Evolutionary conservation across 1,140 invertebrate species (phyloP), one percentile per base, ranked within the genome.

Genomic region (Ridgeia piscesae): DNA sequence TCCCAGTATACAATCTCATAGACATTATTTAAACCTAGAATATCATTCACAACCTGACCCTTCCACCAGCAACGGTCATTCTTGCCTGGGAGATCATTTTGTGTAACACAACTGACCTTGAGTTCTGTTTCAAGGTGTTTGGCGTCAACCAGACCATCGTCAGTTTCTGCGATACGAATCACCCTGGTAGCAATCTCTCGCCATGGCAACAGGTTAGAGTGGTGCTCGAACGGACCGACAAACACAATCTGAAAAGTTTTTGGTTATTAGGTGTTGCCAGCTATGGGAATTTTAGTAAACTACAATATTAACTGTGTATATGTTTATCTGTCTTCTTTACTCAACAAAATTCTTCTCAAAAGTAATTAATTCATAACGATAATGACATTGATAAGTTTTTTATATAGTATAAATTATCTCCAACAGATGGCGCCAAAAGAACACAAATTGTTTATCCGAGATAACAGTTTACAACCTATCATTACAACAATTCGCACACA

Each of bases 151-250:
- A 97, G 97, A 21, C 98, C 98, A 95, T 97, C 97, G 93, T 97
- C 97, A 9, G 97, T 97, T 96, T 98, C 98, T 35, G 97, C 96
- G 91, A 98, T 97, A 94, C 97, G 96, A 91, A 98, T 96, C 94
- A 98, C 97, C 98, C 97, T 97, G 93, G 97, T 97, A 50, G 97
- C 97, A 89, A 97, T 96, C 95, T 98, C 98, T 93, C 97, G 97
- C 98, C 98, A 99, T 77, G 98, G 98, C 92, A 97, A 96, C 33
- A 99, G 96, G 95, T 98, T 98, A 27, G 97, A 97, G 95, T 98
- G 97, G 93, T 98, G 98, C 95, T 99, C 98, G 95, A 97, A 97
- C 0, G 98, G 97, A 0, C 98, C 98, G n/a, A 98, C 97, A 95
- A 99, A 94, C n/a, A 96, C 95, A 89, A 95, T 92, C 95, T 95